These are phyloP conservation scores for Chironomus riparius DNA, from an alignment of 2,888 invertebrate genomes.

Conservation along the genomic window DNA sequence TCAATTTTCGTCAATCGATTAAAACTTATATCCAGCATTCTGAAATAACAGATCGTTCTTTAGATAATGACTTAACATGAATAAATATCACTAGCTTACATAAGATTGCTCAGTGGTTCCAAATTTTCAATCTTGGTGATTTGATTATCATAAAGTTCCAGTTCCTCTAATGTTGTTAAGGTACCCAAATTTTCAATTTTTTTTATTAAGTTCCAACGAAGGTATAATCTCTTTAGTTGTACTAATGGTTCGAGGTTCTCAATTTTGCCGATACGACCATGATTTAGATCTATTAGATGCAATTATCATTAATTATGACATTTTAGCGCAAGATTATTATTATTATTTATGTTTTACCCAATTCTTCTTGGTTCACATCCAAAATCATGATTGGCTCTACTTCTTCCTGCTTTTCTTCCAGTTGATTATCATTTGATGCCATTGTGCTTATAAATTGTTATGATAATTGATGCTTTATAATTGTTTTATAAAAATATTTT, in stretches of 20 bases:
- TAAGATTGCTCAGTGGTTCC: constrained; percentile 73
- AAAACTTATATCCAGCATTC: constrained; percentile 78
- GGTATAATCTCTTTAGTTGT: constrained; percentile 67
- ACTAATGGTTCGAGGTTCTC: constrained; percentile 72
- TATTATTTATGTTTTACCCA: not conserved
- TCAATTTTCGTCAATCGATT: constrained; percentile 84
- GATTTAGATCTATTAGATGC: constrained; percentile 70
- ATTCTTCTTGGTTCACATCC: constrained; percentile 15
- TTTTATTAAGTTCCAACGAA: constrained; percentile 92
- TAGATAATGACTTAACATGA: too few relatives aligned
- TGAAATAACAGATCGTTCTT: not conserved
- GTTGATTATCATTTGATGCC: not conserved
- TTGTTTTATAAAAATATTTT: too few relatives aligned
- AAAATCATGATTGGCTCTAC: constrained; percentile 9
- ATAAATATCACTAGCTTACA: constrained; percentile 51
- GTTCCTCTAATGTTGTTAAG: constrained; percentile 66
- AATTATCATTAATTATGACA: not conserved
- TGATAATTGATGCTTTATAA: not conserved
- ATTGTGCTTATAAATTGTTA: not conserved
- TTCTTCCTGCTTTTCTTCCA: not conserved
- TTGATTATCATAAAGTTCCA: constrained; percentile 97
- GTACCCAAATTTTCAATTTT: constrained; percentile 81
- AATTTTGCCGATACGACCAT: constrained; percentile 74
- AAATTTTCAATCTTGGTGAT: constrained; percentile 86
- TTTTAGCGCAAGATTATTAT: not conserved